Evolutionary conservation across 2,113 vertebrate species (phyloP).

Genomic region (Anolis sagrei): DNA sequence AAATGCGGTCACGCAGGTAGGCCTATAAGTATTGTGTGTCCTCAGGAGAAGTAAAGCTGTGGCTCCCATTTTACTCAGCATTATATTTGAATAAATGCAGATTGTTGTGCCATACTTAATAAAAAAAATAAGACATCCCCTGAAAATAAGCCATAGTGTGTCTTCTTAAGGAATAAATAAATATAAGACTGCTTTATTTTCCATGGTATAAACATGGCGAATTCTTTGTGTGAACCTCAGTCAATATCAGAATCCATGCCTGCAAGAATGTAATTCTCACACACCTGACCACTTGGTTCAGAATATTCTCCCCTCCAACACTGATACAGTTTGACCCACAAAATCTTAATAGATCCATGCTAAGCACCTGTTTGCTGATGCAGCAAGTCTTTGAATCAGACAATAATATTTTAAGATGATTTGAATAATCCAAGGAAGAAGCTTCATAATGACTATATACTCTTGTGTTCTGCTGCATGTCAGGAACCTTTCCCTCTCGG

Average conservation of each 20-base stretch:
- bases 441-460: slow-evolving; percentile 17
- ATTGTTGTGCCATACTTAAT: too few relatives aligned
- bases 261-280: too few relatives aligned
- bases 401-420: not conserved
- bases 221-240: not conserved
- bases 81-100: too few relatives aligned
- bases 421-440: slow-evolving; percentile 23
- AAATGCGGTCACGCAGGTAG: too few relatives aligned
- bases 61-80: too few relatives aligned
- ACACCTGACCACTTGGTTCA: not conserved
- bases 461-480: not conserved
- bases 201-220: not conserved
- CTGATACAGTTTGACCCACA: not conserved
- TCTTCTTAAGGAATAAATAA: too few relatives aligned
- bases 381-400: slow-evolving; percentile 8
- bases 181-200: too few relatives aligned
- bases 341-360: not conserved
- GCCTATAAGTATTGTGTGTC: too few relatives aligned
- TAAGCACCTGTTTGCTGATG: slow-evolving; percentile 21
- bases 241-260: not conserved
- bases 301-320: not conserved
- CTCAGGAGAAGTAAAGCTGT: too few relatives aligned
- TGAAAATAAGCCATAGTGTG: too few relatives aligned
- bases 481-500: not conserved
- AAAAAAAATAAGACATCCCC: too few relatives aligned